A percentile compares a stretch with the other conserved stretches of the same genome.
Evolutionary conservation across 1,140 invertebrate species (phyloP).

Genomic region (Orius laevigatus): DNA sequence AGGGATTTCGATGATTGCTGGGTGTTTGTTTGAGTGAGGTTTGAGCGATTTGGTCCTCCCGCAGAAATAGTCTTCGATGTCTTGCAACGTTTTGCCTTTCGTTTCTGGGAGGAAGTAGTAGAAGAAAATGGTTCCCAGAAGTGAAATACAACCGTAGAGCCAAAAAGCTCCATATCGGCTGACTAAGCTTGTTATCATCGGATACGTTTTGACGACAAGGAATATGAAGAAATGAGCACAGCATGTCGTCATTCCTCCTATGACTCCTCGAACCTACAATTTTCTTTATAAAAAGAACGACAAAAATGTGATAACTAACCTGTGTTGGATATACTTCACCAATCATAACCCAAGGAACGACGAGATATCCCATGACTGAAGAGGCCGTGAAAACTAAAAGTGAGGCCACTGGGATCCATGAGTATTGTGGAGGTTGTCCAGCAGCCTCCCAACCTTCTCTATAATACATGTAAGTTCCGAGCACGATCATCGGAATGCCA

Average conservation of each 20-base stretch:
- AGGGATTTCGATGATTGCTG: conserved; percentile 10
- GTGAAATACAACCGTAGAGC: conserved; percentile 42
- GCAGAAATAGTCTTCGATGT: conserved; percentile 55
- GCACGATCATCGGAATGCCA: conserved; percentile 40
- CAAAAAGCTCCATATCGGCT: conserved; percentile 42
- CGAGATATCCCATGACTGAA: conserved; percentile 48
- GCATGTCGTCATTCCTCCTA: conserved; percentile 49
- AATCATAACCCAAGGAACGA: conserved; percentile 58
- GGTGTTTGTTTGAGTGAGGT: conserved; percentile 11
- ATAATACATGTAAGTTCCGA: conserved; percentile 36
- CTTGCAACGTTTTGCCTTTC: conserved; percentile 55
- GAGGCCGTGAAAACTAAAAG: conserved; percentile 44
- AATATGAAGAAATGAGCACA: conserved; percentile 44
- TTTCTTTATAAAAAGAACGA: not conserved
- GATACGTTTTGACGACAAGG: conserved; percentile 49
- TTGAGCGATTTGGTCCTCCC: conserved; percentile 30
- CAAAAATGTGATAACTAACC: conserved; percentile 15
- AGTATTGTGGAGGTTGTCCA: conserved; percentile 27
- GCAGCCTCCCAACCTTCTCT: conserved; percentile 27
- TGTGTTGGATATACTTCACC: conserved; percentile 44
- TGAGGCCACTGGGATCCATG: conserved; percentile 44
- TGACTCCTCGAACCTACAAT: conserved; percentile 40
- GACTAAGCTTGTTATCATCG: conserved; percentile 31
- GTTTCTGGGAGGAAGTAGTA: conserved; percentile 62
- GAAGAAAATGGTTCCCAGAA: conserved; percentile 35